Conservation (phyloP, 2,888 invertebrate species). For the Oxyteleia sp. region DNA sequence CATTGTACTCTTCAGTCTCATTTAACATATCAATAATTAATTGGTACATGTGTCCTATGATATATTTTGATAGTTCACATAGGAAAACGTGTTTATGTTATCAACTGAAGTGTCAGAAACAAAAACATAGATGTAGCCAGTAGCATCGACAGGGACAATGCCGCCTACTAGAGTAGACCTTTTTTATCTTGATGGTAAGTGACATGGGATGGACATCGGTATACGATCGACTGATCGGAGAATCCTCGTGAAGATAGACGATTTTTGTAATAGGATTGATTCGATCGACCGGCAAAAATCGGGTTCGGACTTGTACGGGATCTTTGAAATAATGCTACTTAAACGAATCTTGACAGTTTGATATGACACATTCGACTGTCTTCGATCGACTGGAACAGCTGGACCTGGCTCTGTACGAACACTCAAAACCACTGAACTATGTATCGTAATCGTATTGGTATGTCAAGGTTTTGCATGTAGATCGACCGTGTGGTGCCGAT, state of each 20-base stretch:
- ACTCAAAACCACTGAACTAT: slow-evolving; percentile 68
- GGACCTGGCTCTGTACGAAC: slow-evolving; percentile 38
- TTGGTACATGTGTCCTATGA: slow-evolving; percentile 5
- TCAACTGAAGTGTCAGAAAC: slow-evolving; percentile 51
- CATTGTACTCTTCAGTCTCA: neutral
- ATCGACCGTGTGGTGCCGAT: slow-evolving; percentile 42
- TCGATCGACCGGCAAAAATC: slow-evolving; percentile 78
- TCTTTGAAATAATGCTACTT: slow-evolving; percentile 77
- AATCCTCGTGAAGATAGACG: slow-evolving; percentile 80
- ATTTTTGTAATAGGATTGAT: slow-evolving; percentile 84
- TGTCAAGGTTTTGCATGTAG: slow-evolving; percentile 68
- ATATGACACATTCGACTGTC: slow-evolving; percentile 76
- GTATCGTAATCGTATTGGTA: slow-evolving; percentile 79
- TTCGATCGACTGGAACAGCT: slow-evolving; percentile 59
- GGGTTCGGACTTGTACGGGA: slow-evolving; percentile 77
- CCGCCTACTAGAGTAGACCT: slow-evolving; percentile 66
- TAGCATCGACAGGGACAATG: slow-evolving; percentile 64
- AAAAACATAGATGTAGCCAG: slow-evolving; percentile 67
- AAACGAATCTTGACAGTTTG: slow-evolving; percentile 80
- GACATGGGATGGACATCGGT: slow-evolving; percentile 78
- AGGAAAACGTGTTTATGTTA: slow-evolving; percentile 48
- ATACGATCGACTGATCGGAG: slow-evolving; percentile 79
- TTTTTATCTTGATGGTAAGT: slow-evolving; percentile 75
- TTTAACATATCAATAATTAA: slow-evolving; percentile 27
- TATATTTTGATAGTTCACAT: slow-evolving; percentile 28